Evolutionary conservation across 2,113 vertebrate genomes (phyloP).

Genomic region (Deroptyus accipitrinus): DNA sequence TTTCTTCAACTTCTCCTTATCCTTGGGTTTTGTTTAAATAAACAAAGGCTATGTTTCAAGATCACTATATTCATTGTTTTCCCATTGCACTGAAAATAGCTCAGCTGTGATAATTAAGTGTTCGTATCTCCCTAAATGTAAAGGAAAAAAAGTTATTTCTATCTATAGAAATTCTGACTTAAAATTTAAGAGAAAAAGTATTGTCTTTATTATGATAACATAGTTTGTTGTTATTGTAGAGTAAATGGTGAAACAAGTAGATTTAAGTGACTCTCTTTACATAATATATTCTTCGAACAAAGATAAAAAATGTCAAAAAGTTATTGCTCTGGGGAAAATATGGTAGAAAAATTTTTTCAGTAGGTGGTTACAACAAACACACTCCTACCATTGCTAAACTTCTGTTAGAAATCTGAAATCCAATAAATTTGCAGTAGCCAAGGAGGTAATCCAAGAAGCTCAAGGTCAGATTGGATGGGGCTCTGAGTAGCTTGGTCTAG

Average conservation of each 20-base stretch:
- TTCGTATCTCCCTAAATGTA: neutral
- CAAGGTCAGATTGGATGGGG: neutral
- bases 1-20: neutral
- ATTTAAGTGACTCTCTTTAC: neutral
- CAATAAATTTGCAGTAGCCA: neutral
- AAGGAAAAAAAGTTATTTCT: neutral
- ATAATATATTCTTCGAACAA: neutral
- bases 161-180: neutral
- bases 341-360: neutral
- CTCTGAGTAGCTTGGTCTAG: neutral
- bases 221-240: neutral
- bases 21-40: neutral
- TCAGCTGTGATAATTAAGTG: neutral
- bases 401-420: neutral
- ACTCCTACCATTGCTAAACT: neutral
- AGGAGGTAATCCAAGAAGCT: neutral
- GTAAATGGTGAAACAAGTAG: neutral
- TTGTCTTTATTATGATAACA: neutral
- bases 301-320: neutral
- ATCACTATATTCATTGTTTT: neutral
- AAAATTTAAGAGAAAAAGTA: neutral
- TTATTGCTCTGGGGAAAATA: neutral
- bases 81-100: neutral
- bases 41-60: neutral
- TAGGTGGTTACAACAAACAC: neutral